A percentile compares a stretch with the other conserved stretches of the same genome.
Evolutionary conservation across 2,797 vertebrate species (phyloP).

Genomic region (Paratrypauchen microcephalus): DNA sequence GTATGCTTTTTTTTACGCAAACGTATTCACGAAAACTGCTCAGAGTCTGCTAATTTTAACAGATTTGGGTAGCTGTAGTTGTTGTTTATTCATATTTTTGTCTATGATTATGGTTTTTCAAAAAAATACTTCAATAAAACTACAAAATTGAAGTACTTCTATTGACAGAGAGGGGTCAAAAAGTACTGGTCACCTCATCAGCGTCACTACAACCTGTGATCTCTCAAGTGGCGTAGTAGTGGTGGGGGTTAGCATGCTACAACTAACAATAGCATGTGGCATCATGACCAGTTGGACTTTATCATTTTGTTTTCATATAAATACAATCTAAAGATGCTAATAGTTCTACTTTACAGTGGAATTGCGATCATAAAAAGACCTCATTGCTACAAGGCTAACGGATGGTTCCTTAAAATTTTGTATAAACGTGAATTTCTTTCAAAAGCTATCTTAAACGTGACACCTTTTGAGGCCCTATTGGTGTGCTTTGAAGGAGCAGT

Average conservation of each 20-base stretch:
- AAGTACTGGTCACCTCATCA: constrained; percentile 56
- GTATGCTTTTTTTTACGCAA: neutral
- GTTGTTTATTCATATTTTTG: too few relatives aligned
- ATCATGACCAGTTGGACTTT: neutral
- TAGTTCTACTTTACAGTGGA: neutral
- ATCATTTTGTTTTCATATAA: neutral
- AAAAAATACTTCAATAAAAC: neutral
- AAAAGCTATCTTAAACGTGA: neutral
- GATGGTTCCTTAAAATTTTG: neutral
- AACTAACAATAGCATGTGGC: neutral
- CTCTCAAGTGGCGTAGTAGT: constrained; percentile 27
- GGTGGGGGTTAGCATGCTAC: constrained; percentile 22
- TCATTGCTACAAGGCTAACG: neutral
- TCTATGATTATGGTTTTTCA: too few relatives aligned
- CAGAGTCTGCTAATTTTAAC: neutral
- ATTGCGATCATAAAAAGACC: neutral
- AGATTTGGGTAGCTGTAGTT: too few relatives aligned
- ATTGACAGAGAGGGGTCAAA: constrained; percentile 50
- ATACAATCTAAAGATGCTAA: neutral
- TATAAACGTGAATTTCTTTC: neutral
- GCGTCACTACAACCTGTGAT: constrained; percentile 50
- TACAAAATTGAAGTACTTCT: neutral
- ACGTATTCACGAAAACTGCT: neutral
- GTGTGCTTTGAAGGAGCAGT: too few relatives aligned
- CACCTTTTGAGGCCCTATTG: too few relatives aligned